Base-by-base conservation (phyloP, 2,888 invertebrate species). In the Dryocosmus kuriphilus region DNA sequence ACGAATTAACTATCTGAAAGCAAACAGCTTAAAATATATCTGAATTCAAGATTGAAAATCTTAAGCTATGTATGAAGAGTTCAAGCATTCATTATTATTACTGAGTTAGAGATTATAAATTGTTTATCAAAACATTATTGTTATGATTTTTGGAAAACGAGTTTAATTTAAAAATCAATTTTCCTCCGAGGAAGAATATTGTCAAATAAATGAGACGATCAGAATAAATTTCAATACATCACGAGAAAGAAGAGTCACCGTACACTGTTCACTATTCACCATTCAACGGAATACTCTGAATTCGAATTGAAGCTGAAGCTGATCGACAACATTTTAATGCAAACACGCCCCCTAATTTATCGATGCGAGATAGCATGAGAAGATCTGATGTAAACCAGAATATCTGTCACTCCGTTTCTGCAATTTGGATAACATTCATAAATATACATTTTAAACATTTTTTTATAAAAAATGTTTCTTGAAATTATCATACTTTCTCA, bases 341-440 rank as follows among this genome's bases (percentile, higher is more conserved):
- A 71, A 71, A 51, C 46, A 71, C 71, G 71, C 71, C 71, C 71
- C 46, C 71, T 51, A n/a, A 71, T 51, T 51, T 71, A 71, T 71
- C 71, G 32, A 22, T n/a, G 46, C n/a, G n/a, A 71, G 71, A 71
- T 51, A 71, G 11, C 16, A 67, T 19, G 1, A 22, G 27, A 71
- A 27, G 19, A 71, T n/a, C n/a, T 30, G 46, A 51, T 9, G 16
- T 11, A 30, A 24, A 24, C 11, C 57, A 57, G 57, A 57, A 57
- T 57, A 57, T 24, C 24, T 57, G 5, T 14, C 57, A 27, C 9
- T 51, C n/a, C 8, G 9, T 51, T n/a, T 51, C n/a, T n/a, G 9
- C n/a, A n/a, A 51, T 51, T 51, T 9, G 9, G 9, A 51, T 51
- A 9, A n/a, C 2, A n/a, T 6, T 51, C 0, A 51, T 51, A 16